Conservation (phyloP, 2,113 vertebrate genomes). For the Ciconia maguari region DNA sequence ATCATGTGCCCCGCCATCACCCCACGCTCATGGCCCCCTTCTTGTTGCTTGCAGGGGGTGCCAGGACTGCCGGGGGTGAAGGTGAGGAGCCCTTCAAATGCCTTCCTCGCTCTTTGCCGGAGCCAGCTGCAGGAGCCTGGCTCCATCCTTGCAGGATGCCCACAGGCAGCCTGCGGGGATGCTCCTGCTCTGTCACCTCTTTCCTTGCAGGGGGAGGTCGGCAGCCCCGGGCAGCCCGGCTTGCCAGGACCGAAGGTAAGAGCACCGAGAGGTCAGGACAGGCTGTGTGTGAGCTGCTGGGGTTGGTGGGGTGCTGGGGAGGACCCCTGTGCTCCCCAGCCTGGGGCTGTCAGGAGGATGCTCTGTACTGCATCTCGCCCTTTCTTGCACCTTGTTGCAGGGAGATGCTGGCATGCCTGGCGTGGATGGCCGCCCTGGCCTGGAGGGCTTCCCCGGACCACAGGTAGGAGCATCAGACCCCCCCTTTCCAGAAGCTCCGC, state of each 20-base stretch:
- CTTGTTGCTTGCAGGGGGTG: constrained; percentile 48
- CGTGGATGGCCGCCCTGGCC: constrained; percentile 81
- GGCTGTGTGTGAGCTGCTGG: background rate
- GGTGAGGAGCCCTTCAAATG: constrained; percentile 49
- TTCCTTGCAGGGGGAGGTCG: constrained; percentile 62
- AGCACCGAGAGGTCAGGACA: rapidly evolving
- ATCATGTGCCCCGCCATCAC: background rate
- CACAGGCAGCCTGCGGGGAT: background rate
- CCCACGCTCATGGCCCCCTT: background rate
- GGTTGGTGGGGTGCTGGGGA: background rate
- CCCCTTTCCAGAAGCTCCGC: background rate
- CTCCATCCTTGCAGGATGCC: background rate
- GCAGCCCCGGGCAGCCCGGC: constrained; percentile 66
- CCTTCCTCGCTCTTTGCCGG: background rate
- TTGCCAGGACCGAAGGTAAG: constrained; percentile 68
- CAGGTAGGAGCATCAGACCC: constrained; percentile 70
- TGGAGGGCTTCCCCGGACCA: constrained; percentile 85
- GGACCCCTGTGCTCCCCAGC: background rate
- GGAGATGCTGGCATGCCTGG: constrained; percentile 73
- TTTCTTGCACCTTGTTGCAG: background rate
- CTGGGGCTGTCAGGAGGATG: background rate
- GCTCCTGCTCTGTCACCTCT: background rate
- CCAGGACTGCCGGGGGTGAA: constrained; percentile 65
- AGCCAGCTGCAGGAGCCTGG: background rate
- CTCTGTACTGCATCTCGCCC: background rate